Evolutionary conservation across 1,140 invertebrate species (phyloP).

Genomic region (Trichogramma pretiosum): DNA sequence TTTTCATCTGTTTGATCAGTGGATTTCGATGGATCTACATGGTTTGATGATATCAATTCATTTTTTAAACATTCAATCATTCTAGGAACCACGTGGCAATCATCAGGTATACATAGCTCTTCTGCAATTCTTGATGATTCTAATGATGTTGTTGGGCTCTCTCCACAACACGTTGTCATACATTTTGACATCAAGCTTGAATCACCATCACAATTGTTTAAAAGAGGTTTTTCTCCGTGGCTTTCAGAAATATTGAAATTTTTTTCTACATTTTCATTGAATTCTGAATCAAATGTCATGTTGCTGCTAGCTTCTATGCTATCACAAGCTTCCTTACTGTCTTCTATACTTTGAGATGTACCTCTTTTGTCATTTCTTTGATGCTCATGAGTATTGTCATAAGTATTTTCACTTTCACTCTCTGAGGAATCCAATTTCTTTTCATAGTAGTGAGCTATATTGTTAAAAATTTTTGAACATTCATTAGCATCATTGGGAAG

Average conservation of each 20-base stretch:
- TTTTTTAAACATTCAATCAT: slow-evolving; percentile 19
- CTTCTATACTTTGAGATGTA: too few relatives aligned
- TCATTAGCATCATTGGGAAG: too few relatives aligned
- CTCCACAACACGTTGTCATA: slow-evolving; percentile 11
- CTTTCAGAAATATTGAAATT: neutral
- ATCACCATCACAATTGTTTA: too few relatives aligned
- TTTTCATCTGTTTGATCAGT: slow-evolving; percentile 30
- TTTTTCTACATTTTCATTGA: too few relatives aligned
- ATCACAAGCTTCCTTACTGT: too few relatives aligned
- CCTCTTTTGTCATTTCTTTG: too few relatives aligned
- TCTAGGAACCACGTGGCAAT: slow-evolving; percentile 41
- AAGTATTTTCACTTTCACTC: slow-evolving; percentile 11
- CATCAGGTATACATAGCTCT: slow-evolving; percentile 24
- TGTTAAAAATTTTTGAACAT: slow-evolving; percentile 16
- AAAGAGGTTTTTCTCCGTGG: too few relatives aligned
- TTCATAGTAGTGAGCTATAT: slow-evolving; percentile 12
- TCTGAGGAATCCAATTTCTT: slow-evolving; percentile 9
- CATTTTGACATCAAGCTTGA: slow-evolving; percentile 7
- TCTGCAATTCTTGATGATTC: slow-evolving; percentile 14
- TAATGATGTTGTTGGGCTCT: slow-evolving; percentile 17
- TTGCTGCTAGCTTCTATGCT: too few relatives aligned
- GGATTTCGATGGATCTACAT: slow-evolving; percentile 8
- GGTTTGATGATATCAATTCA: slow-evolving; percentile 10
- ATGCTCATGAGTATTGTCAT: too few relatives aligned
- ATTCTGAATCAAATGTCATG: too few relatives aligned